phyloP scores from a whole-genome alignment of 2,888 invertebrate species.

The Andrena hattorfiana region DNA sequence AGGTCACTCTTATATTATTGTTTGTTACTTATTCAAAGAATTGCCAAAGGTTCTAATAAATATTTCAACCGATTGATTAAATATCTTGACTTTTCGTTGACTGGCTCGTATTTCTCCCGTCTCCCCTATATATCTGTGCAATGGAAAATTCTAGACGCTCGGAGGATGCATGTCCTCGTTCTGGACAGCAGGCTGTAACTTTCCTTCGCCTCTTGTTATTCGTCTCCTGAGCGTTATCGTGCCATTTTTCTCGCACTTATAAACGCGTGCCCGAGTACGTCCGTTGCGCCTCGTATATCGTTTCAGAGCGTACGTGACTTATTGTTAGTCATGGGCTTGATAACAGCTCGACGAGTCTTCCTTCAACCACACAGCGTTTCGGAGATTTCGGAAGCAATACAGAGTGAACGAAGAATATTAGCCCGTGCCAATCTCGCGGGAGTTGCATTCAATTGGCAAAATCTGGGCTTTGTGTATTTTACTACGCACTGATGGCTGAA shows the following conservation, averaged over 20 bases:
- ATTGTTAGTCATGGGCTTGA: conserved; percentile 34
- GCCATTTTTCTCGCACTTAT: conserved; percentile 42
- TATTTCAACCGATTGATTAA: no score
- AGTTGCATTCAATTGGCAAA: neutral
- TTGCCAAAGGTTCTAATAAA: no score
- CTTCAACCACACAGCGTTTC: conserved; percentile 8
- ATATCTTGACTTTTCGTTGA: no score
- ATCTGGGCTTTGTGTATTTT: conserved; percentile 12
- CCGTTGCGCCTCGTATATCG: conserved; percentile 27
- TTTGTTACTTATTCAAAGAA: no score
- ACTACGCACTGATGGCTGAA: neutral
- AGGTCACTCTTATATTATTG: no score
- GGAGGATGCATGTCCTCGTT: conserved; percentile 37
- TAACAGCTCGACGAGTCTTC: conserved; percentile 28
- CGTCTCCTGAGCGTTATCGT: conserved; percentile 58
- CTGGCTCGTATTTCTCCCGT: no score
- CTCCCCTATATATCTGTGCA: neutral
- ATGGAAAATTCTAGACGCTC: conserved; percentile 19
- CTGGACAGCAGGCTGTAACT: conserved; percentile 56
- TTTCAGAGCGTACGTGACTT: conserved; percentile 33
- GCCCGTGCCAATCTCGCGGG: neutral
- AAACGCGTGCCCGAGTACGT: conserved; percentile 41
- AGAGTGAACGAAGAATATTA: neutral
- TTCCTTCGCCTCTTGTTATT: conserved; percentile 61
- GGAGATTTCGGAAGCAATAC: conserved; percentile 10